Evolutionary conservation across 2,113 vertebrate genomes (phyloP).

Genomic region (Toxotes chatareus): DNA sequence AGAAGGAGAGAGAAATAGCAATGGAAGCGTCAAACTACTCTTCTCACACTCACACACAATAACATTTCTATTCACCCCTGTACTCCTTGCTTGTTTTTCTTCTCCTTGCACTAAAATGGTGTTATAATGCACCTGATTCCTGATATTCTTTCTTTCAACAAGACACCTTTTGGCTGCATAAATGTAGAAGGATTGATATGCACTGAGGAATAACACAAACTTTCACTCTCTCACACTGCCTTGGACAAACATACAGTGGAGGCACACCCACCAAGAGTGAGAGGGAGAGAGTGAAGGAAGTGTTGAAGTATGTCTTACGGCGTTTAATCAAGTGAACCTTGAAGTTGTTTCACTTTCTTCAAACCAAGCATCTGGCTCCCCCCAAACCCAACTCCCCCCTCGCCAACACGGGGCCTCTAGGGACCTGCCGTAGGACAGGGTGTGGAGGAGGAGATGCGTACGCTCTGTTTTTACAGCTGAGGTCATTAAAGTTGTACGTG

Average conservation of each 20-base stretch:
- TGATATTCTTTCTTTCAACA: conserved; percentile 33
- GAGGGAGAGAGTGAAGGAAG: conserved; percentile 62
- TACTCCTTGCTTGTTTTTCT: conserved; percentile 52
- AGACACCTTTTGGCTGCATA: conserved; percentile 38
- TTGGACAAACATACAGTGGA: conserved; percentile 76
- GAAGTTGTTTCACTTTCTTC: conserved; percentile 79
- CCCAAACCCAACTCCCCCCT: conserved; percentile 40
- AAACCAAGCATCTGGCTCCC: conserved; percentile 72
- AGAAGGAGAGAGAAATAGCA: conserved; percentile 21
- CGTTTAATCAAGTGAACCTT: conserved; percentile 79
- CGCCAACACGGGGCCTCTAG: conserved; percentile 45
- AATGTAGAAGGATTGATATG: conserved; percentile 66
- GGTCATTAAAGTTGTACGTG: conserved; percentile 65
- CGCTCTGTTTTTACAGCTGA: conserved; percentile 79
- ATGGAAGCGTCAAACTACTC: conserved; percentile 69
- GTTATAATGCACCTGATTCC: conserved; percentile 50
- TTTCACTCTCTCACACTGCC: conserved; percentile 74
- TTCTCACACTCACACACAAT: conserved; percentile 64
- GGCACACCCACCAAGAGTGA: conserved; percentile 59
- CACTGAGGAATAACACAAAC: conserved; percentile 74
- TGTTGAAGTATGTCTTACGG: conserved; percentile 78
- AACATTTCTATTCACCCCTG: conserved; percentile 84
- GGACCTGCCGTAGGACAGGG: conserved; percentile 63
- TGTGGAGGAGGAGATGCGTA: conserved; percentile 62
- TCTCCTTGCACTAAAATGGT: conserved; percentile 33